Percentiles rank a stretch among this genome's conserved stretches.
phyloP scores from a whole-genome alignment of 2,113 vertebrate species.

The Caranx ignobilis region DNA sequence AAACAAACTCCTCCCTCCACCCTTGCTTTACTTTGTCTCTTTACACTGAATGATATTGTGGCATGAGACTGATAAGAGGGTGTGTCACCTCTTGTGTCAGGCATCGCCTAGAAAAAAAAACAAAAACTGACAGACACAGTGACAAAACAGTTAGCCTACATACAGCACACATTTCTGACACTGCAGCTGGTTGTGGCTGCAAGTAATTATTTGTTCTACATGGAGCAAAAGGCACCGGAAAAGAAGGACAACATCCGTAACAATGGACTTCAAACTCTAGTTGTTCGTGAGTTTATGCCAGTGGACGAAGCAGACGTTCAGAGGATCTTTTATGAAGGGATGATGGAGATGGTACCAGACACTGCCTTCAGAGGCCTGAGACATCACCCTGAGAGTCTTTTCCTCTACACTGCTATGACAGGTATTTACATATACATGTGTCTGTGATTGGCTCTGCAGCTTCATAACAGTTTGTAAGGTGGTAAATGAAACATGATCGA shows the following conservation, averaged over 20 bases:
- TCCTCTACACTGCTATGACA: slow-evolving; percentile 54
- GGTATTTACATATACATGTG: slow-evolving; percentile 1
- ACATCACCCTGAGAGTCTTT: slow-evolving; percentile 63
- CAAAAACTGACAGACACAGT: too few species aligned
- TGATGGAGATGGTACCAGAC: slow-evolving; percentile 71
- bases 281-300: slow-evolving; percentile 50
- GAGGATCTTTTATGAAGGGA: slow-evolving; percentile 60
- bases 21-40: too few species aligned
- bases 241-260: neutral
- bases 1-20: too few species aligned
- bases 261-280: neutral
- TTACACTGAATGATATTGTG: too few species aligned
- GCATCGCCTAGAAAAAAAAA: too few species aligned
- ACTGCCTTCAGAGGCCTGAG: slow-evolving; percentile 64
- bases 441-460: neutral
- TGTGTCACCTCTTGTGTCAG: too few species aligned
- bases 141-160: too few species aligned
- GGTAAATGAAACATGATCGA: neutral
- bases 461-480: neutral
- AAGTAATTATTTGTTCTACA: neutral
- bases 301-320: slow-evolving; percentile 43
- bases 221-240: neutral
- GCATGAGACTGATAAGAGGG: too few species aligned
- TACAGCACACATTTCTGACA: too few species aligned
- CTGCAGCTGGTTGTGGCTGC: too few species aligned